Percentiles rank a stretch among this genome's conserved stretches.
Evolutionary conservation across 1,140 invertebrate species (phyloP).

Genomic region (Drosophila busckii): DNA sequence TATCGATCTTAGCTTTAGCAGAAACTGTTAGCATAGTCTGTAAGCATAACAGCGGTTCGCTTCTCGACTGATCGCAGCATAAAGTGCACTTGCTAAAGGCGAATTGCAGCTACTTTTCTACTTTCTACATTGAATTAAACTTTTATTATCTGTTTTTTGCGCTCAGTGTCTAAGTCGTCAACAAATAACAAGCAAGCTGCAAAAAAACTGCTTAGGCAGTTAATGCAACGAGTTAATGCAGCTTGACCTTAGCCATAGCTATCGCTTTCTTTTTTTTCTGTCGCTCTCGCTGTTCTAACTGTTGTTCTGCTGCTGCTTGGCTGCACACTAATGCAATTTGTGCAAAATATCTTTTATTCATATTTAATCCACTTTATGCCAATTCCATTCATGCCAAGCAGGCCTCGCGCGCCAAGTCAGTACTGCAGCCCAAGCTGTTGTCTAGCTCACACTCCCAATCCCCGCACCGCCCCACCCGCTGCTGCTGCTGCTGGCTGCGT

Average conservation of each 20-base stretch:
- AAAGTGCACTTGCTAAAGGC: too few relatives aligned
- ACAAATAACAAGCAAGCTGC: too few relatives aligned
- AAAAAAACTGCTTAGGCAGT: slow-evolving; percentile 11
- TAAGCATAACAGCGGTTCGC: too few relatives aligned
- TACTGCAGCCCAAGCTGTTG: not conserved
- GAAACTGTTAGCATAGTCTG: too few relatives aligned
- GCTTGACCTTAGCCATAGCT: slow-evolving; percentile 29
- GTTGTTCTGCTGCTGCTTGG: slow-evolving; percentile 1
- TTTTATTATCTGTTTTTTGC: too few relatives aligned
- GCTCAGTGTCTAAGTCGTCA: too few relatives aligned
- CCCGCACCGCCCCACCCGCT: slow-evolving; percentile 9
- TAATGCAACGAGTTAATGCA: slow-evolving; percentile 52
- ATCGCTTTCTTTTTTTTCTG: not conserved
- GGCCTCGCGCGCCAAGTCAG: not conserved
- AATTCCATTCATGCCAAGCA: slow-evolving; percentile 40
- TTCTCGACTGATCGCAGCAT: too few relatives aligned
- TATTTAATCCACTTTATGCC: slow-evolving; percentile 72
- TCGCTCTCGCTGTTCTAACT: slow-evolving; percentile 15
- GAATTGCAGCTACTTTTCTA: too few relatives aligned
- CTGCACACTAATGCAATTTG: slow-evolving; percentile 60
- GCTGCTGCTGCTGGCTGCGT: slow-evolving; percentile 18
- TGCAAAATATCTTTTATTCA: slow-evolving; percentile 74
- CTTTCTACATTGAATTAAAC: too few relatives aligned
- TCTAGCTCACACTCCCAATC: slow-evolving; percentile 13
- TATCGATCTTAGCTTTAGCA: too few relatives aligned